These are phyloP conservation scores for Bergia puertoricense DNA, from an alignment of 92 coral and sea anemone genomes.

Conservation along the genomic window DNA sequence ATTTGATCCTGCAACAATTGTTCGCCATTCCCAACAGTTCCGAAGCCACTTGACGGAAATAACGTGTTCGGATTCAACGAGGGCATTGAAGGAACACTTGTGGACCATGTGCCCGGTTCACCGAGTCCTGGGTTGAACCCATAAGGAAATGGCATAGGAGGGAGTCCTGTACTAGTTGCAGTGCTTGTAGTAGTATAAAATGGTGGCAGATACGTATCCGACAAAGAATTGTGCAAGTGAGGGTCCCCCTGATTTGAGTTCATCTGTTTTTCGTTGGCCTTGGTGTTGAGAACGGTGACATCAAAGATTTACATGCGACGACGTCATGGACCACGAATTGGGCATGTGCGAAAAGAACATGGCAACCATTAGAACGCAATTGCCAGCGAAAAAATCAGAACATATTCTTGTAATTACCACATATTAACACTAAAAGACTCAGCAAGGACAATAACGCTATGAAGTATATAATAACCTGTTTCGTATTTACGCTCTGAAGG, in stretches of 20 bases:
- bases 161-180: conserved; percentile 87
- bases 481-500: conserved; percentile 73
- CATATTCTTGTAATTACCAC: conserved; percentile 12
- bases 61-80: conserved; percentile 83
- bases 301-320: conserved; percentile 40
- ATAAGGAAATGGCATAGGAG: conserved; percentile 97
- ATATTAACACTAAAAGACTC: conserved; percentile 22
- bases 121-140: conserved; percentile 87
- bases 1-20: conserved; percentile 90
- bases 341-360: conserved; percentile 67
- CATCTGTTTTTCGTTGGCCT: conserved; percentile 74
- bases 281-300: conserved; percentile 29
- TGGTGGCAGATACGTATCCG: conserved; percentile 93
- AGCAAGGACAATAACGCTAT: conserved; percentile 24
- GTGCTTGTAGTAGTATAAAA: conserved; percentile 84
- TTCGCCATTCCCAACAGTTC: conserved; percentile 84
- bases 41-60: conserved; percentile 91
- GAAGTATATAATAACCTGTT: conserved; percentile 78
- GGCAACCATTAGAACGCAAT: conserved; percentile 68
- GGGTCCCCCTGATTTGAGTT: conserved; percentile 66
- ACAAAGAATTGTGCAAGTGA: conserved; percentile 73
- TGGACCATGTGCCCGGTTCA: conserved; percentile 95
- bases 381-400: conserved; percentile 16
- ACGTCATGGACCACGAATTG: conserved; percentile 48
- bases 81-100: conserved; percentile 73